These are phyloP conservation scores for Parazoanthus atlanticus DNA, from an alignment of 92 coral and sea anemone species.

Conservation along the genomic window DNA sequence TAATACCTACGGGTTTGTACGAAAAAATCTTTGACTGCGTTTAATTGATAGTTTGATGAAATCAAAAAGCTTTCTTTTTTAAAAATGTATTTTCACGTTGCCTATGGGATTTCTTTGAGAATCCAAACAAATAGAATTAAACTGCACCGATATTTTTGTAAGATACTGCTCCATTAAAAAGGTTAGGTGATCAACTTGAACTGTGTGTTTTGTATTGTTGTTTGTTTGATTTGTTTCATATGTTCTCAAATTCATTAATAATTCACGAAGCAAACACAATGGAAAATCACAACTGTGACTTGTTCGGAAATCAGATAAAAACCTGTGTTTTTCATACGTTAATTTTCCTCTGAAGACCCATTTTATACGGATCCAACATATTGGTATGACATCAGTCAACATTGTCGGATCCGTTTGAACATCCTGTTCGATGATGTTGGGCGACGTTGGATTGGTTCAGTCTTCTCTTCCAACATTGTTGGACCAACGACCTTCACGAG, in stretches of 20 bases:
- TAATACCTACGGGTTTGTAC: slow-evolving; percentile 4
- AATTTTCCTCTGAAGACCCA: no score
- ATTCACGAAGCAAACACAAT: neutral
- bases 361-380: no score
- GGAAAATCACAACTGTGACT: no score
- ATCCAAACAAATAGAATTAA: neutral
- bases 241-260: neutral
- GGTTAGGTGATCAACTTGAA: neutral
- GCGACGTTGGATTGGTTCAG: no score
- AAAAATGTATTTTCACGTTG: slow-evolving; percentile 10
- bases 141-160: slow-evolving; percentile 29
- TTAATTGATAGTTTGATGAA: neutral
- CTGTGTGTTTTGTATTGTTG: neutral
- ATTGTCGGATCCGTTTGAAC: no score
- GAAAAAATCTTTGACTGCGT: neutral
- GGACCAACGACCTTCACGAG: no score
- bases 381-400: no score
- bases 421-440: no score
- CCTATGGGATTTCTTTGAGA: neutral
- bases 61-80: neutral
- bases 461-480: no score
- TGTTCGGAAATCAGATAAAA: no score
- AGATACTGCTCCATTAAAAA: neutral
- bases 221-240: neutral
- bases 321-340: no score